Base-by-base conservation (phyloP, 2,888 invertebrate species). In the Trissolcus brochymenae region DNA sequence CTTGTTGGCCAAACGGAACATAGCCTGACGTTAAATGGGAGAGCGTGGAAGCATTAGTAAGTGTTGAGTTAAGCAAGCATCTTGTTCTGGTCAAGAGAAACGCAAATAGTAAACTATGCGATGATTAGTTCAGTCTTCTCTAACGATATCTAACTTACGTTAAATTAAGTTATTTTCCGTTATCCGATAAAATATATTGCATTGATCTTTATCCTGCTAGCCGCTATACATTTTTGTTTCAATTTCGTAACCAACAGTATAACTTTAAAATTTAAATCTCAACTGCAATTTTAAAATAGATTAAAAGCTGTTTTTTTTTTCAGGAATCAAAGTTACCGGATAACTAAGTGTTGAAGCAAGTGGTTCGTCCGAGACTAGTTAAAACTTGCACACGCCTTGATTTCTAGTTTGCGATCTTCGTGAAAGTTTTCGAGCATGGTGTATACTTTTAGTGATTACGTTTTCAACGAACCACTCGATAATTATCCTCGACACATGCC, bases 11-110 rank as follows among this genome's bases (percentile, higher is more conserved):
- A 56, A 60, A 61, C 43, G 56, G 61, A 59, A 66, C 54, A 67
- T 17, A 66, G 55, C 51, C 50, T 61, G 50, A 73, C 60, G 66
- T 53, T 13, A 57, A 61, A 66, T 65, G 60, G 64, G 60, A 25
- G 65, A 65, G 60, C 59, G 59, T 54, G 80, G 78, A 79, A 81
- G 83, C 85, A 83, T 82, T 84, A 84, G 82, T 82, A 79, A 86
- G 84, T 83, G 85, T 85, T 84, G 83, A 84, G 82, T 83, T 85
- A 84, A 86, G 85, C 84, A 85, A 86, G 85, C 84, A 84, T 82
- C 64, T 64, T 70, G 50, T 75, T 41, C 64, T 75, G 59, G 70
- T 70, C 59, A 75, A 70, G 75, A 68, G 68, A 60, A 68, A 64
- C 49, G 62, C 59, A 68, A 68, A 75, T 75, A 68, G 40, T 51